These are phyloP conservation scores for Galbula dea DNA, from an alignment of 2,113 vertebrate genomes.

Conservation along the genomic window DNA sequence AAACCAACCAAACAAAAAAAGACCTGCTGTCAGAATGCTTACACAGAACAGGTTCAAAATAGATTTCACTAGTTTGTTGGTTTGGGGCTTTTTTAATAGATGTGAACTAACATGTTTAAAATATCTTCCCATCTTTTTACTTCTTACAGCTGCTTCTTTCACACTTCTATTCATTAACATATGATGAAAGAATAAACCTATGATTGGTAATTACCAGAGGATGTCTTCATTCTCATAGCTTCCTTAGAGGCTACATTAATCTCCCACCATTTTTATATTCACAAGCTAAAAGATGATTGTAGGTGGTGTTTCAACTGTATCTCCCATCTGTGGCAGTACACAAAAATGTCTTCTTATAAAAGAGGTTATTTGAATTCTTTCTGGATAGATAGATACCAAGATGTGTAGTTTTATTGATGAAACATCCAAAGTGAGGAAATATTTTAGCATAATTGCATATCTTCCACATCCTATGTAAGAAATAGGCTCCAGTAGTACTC, in stretches of 20 bases:
- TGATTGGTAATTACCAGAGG: background rate
- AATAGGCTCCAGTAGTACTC: background rate
- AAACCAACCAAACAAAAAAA: too few species aligned
- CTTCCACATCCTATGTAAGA: background rate
- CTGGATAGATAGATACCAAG: background rate
- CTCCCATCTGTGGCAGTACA: background rate
- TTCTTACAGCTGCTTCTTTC: slow-evolving; percentile 9
- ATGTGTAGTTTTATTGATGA: background rate
- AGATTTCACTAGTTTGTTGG: background rate
- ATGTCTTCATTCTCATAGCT: background rate
- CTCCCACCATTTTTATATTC: background rate
- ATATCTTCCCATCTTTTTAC: background rate
- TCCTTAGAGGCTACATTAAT: background rate
- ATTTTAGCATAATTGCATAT: background rate
- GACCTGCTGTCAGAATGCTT: background rate
- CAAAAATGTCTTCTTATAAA: background rate
- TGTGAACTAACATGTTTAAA: background rate
- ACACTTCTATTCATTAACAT: background rate
- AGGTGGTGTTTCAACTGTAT: background rate
- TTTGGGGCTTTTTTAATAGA: background rate
- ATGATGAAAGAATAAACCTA: background rate
- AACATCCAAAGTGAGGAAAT: background rate
- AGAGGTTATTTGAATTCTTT: background rate
- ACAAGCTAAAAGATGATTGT: background rate
- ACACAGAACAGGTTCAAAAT: background rate